A percentile compares a stretch with the other conserved stretches of the same genome.
phyloP scores from a whole-genome alignment of 2,113 vertebrate species.

The Rhinichthys klamathensis region DNA sequence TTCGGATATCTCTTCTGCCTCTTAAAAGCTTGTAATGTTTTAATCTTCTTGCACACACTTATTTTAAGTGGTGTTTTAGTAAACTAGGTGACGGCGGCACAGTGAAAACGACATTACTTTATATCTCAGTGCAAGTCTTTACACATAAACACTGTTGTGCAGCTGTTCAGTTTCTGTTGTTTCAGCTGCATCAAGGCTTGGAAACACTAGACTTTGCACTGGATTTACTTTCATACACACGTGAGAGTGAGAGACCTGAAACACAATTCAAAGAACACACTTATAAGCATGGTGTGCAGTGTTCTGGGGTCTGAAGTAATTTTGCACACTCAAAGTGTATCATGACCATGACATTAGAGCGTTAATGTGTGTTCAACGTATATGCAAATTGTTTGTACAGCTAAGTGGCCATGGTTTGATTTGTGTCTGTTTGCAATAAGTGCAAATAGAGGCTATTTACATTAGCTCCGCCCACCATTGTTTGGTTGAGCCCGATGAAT shows the following conservation, averaged over 20 bases:
- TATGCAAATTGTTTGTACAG: too few relatives aligned
- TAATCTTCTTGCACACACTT: not conserved
- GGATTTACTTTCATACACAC: not conserved
- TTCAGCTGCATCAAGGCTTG: not conserved
- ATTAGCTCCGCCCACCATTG: not conserved
- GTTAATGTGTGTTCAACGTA: too few relatives aligned
- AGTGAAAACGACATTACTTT: not conserved
- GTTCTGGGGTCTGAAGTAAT: not conserved
- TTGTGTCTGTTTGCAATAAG: not conserved
- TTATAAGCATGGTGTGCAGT: not conserved
- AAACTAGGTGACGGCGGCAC: not conserved
- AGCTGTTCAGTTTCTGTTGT: not conserved
- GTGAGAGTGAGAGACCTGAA: not conserved
- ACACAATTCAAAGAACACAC: not conserved
- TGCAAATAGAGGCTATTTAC: not conserved
- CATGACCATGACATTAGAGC: too few relatives aligned
- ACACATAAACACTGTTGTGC: not conserved
- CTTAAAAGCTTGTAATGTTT: not conserved
- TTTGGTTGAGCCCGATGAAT: not conserved
- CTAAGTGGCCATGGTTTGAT: not conserved
- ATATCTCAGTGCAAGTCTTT: not conserved
- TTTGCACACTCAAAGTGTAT: too few relatives aligned
- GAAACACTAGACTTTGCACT: not conserved
- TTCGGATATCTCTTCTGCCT: not conserved
- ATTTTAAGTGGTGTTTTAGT: constrained; percentile 12